These are phyloP conservation scores for Percopsis omiscomaycus DNA, from an alignment of 2,797 vertebrate species.

Conservation along the genomic window DNA sequence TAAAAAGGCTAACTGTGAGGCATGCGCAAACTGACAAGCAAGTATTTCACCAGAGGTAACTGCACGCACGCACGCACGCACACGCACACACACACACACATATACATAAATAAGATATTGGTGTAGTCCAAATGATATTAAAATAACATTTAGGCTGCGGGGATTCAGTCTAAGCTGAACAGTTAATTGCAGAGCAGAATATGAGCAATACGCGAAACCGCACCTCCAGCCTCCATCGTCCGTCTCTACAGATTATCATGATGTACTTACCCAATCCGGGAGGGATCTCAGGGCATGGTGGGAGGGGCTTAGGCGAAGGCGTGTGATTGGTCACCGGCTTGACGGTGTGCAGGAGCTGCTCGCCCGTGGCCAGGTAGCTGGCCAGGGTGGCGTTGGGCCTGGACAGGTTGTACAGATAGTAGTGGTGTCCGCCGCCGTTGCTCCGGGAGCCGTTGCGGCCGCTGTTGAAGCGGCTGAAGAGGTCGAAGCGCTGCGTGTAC, in stretches of 20 bases:
- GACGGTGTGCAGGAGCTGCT: slow-evolving; percentile 79
- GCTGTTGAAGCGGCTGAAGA: slow-evolving; percentile 96
- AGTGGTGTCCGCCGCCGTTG: slow-evolving; percentile 74
- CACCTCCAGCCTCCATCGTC: not conserved
- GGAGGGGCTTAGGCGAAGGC: slow-evolving; percentile 80
- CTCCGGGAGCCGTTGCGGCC: slow-evolving; percentile 72
- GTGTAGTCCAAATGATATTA: not conserved
- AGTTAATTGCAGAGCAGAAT: not conserved
- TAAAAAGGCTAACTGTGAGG: slow-evolving; percentile 2
- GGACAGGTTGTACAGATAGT: slow-evolving; percentile 86
- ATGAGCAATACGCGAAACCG: not conserved
- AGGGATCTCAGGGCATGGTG: slow-evolving; percentile 90
- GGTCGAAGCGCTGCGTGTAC: slow-evolving; percentile 94
- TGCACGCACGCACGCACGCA: too few species aligned
- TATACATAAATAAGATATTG: not conserved
- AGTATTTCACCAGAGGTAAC: not conserved
- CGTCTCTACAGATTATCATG: too few species aligned
- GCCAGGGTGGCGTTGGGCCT: slow-evolving; percentile 86
- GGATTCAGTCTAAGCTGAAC: not conserved
- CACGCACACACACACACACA: not conserved
- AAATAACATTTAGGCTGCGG: not conserved
- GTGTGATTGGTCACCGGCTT: slow-evolving; percentile 82
- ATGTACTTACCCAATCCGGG: slow-evolving; percentile 88
- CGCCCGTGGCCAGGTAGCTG: slow-evolving; percentile 80
- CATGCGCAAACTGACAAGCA: slow-evolving; percentile 7